phyloP scores from a whole-genome alignment of 2,797 vertebrate species.

The Microctenopoma steveboyesi region DNA sequence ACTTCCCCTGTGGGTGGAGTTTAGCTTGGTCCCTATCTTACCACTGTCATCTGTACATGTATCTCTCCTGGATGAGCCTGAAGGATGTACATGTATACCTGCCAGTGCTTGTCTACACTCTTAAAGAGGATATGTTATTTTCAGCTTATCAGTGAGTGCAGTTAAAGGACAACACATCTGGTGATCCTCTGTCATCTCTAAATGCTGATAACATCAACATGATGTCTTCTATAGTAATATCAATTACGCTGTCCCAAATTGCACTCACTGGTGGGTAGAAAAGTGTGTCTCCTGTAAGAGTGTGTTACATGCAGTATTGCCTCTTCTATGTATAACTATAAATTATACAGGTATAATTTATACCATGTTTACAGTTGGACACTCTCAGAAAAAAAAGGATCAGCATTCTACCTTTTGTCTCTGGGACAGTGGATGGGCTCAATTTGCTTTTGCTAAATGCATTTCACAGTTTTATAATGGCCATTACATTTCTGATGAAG shows the following conservation, averaged over 20 bases:
- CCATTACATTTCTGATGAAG: not conserved
- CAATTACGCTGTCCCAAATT: slow-evolving; percentile 48
- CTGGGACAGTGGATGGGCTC: slow-evolving; percentile 55
- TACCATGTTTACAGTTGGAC: slow-evolving; percentile 67
- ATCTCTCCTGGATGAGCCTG: slow-evolving; percentile 42
- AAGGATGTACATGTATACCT: slow-evolving; percentile 69
- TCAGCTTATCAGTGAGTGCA: slow-evolving; percentile 67
- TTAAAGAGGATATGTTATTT: slow-evolving; percentile 64
- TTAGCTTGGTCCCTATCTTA: slow-evolving; percentile 64
- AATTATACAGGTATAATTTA: slow-evolving; percentile 81
- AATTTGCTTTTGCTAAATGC: slow-evolving; percentile 40
- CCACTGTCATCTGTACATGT: slow-evolving; percentile 74
- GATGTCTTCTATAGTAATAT: slow-evolving; percentile 15
- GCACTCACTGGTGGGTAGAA: slow-evolving; percentile 58
- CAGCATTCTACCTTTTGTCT: slow-evolving; percentile 68
- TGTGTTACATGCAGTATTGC: slow-evolving; percentile 62
- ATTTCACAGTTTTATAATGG: not conserved
- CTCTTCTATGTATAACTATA: slow-evolving; percentile 75
- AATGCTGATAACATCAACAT: slow-evolving; percentile 46
- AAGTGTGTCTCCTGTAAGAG: slow-evolving; percentile 62
- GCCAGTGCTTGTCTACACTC: slow-evolving; percentile 68
- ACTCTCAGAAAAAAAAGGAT: slow-evolving; percentile 68
- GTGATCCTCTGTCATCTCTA: slow-evolving; percentile 21
- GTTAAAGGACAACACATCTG: slow-evolving; percentile 47
- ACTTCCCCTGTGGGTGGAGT: slow-evolving; percentile 63